phyloP scores from a whole-genome alignment of 2,113 vertebrate genomes.

The Anguilla rostrata region DNA sequence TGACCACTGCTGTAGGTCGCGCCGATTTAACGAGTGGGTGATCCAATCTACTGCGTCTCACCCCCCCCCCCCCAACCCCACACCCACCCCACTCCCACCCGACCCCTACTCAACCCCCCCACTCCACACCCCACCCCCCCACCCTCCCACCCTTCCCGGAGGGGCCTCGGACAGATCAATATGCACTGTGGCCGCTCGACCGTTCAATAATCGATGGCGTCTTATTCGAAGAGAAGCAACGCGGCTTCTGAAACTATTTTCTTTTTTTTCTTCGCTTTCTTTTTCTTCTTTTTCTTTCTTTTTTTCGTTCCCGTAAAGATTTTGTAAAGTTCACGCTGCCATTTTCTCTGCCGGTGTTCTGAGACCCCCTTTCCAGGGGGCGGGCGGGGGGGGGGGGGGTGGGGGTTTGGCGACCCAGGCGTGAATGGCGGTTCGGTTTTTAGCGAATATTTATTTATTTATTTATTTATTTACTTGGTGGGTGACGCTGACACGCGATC shows the following conservation, averaged over 20 bases:
- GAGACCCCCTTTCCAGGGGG: not conserved
- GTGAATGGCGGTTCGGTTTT: not conserved
- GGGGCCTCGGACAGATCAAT: slow-evolving; percentile 22
- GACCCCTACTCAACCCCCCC: not conserved
- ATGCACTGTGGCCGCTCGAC: slow-evolving; percentile 23
- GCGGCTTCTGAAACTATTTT: slow-evolving; percentile 12
- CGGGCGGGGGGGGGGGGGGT: too few relatives aligned
- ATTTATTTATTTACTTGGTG: not conserved
- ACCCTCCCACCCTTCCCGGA: not conserved
- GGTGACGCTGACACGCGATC: not conserved
- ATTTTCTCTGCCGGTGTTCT: not conserved
- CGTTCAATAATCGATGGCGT: slow-evolving; percentile 30
- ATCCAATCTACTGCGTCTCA: slow-evolving; percentile 16
- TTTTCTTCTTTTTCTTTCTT: not conserved
- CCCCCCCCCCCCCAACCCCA: not conserved
- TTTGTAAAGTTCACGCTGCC: slow-evolving; percentile 13
- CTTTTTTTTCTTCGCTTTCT: slow-evolving; percentile 1
- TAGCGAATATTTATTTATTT: not conserved
- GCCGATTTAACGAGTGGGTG: slow-evolving; percentile 22
- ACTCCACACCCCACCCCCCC: too few relatives aligned
- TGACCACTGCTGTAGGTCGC: slow-evolving; percentile 27
- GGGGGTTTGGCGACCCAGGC: too few relatives aligned
- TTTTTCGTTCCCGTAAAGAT: not conserved
- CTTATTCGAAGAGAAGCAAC: slow-evolving; percentile 30
- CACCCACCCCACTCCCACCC: too few relatives aligned